A percentile compares a stretch with the other conserved stretches of the same genome.
phyloP scores from a whole-genome alignment of 37 sponge, comb jelly and placozoan species.

The Theonella swinhoei region DNA sequence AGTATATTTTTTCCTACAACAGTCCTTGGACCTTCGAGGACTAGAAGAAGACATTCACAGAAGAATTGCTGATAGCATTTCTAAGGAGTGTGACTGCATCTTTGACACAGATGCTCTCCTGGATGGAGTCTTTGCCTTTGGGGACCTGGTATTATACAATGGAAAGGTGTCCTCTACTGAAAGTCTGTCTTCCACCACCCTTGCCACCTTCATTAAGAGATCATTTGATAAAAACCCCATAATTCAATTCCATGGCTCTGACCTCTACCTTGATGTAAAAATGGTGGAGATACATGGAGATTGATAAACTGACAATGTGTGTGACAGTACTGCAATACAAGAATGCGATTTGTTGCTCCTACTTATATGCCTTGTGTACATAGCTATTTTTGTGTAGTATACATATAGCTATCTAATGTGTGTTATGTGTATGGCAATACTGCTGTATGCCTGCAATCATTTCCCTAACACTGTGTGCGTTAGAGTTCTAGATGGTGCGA shows the following conservation, averaged over 20 bases:
- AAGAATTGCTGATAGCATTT: neutral
- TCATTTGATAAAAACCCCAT: neutral
- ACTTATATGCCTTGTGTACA: too few species aligned
- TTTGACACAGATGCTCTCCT: neutral
- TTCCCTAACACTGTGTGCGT: too few species aligned
- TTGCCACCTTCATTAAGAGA: neutral
- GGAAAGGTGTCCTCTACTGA: neutral
- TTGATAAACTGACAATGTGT: too few species aligned
- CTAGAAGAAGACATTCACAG: neutral
- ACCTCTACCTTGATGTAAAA: neutral
- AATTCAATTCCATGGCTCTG: neutral
- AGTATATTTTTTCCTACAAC: too few species aligned
- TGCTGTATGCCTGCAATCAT: too few species aligned
- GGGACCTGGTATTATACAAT: neutral
- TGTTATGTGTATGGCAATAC: too few species aligned
- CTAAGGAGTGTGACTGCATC: neutral
- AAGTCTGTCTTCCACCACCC: neutral
- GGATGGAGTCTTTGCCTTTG: neutral
- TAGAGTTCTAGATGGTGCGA: too few species aligned
- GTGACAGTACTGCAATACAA: too few species aligned
- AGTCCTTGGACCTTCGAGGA: neutral
- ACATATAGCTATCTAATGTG: too few species aligned
- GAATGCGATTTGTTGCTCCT: too few species aligned
- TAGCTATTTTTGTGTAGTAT: too few species aligned
- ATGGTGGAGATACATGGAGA: too few species aligned